Evolutionary conservation across 1,140 invertebrate genomes (phyloP), one percentile per base, ranked within the genome.

Genomic region (Heliconius hermathena): DNA sequence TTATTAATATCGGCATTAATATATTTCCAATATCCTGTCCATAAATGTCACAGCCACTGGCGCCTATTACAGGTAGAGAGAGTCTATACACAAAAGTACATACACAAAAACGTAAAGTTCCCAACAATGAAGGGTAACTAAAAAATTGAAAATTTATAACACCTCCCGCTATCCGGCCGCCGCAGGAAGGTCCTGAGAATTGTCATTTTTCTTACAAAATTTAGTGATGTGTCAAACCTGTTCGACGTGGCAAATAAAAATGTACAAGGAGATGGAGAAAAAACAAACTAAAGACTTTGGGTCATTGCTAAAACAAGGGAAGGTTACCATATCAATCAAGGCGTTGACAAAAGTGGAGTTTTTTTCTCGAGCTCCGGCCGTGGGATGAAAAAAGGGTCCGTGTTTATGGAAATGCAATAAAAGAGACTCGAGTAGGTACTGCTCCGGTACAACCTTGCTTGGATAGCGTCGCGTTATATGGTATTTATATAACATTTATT

Each of bases 281-380:
- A 93, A 93, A 87, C 76, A 81, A 88, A 82, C 84, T 86, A 87
- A 91, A 89, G 87, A 87, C 84, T 89, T 89, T 86, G 89, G 90
- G 91, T 92, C 93, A 93, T 93, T 93, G 93, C 93, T 94, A 94
- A 94, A 94, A 94, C 93, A 94, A 94, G 93, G 90, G 88, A 93
- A 90, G 89, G 91, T 94, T 93, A 89, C 89, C 91, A 88, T 93
- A 94, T 94, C 93, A 94, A 94, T 94, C 93, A 94, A 93, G 90
- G 91, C 92, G 92, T 93, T 93, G 93, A 94, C 92, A 94, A 94
- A 94, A 93, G 89, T 90, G 87, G 85, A 85, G 82, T 36, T 90
- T 93, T 93, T 93, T 94, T 81, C 81, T 84, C 80, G 80, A 77
- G 82, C 83, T 78, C 81, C 78, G 84, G 73, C 84, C 87, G 88